These are phyloP conservation scores for Mellilla xanthometata DNA, from an alignment of 2,888 invertebrate genomes.

Conservation along the genomic window DNA sequence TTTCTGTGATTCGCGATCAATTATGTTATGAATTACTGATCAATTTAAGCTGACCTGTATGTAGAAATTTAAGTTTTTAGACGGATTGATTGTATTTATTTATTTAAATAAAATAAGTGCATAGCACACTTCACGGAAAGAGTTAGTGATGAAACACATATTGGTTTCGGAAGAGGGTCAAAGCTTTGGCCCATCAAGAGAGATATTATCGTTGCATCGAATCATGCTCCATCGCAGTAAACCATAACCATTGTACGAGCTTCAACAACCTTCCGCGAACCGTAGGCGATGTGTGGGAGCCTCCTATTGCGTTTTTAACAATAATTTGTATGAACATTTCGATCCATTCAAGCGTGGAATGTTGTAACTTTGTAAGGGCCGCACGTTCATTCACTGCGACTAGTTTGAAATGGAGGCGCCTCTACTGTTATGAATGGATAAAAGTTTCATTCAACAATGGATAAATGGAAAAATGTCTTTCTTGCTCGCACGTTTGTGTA, in stretches of 20 bases:
- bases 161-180: too few relatives aligned
- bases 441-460: not conserved
- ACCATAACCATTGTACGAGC: conserved; percentile 29
- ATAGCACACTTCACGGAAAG: too few relatives aligned
- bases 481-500: conserved; percentile 5
- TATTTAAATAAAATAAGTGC: too few relatives aligned
- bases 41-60: too few relatives aligned
- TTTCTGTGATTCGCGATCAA: too few relatives aligned
- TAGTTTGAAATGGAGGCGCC: conserved; percentile 3
- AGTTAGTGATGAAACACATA: too few relatives aligned
- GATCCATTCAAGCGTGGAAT: conserved; percentile 15
- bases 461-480: not conserved
- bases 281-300: conserved; percentile 71
- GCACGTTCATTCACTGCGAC: conserved; percentile 3
- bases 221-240: conserved; percentile 3
- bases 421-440: not conserved
- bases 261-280: conserved; percentile 64
- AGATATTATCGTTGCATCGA: too few relatives aligned
- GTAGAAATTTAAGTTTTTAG: too few relatives aligned
- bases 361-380: conserved; percentile 3
- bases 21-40: too few relatives aligned
- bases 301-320: conserved; percentile 50
- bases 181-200: too few relatives aligned
- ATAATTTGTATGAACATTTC: conserved; percentile 31
- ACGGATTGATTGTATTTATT: too few relatives aligned